A percentile compares a stretch with the other conserved stretches of the same genome.
Conservation (phyloP, 2,888 invertebrate genomes). For the Rhagium mordax region DNA sequence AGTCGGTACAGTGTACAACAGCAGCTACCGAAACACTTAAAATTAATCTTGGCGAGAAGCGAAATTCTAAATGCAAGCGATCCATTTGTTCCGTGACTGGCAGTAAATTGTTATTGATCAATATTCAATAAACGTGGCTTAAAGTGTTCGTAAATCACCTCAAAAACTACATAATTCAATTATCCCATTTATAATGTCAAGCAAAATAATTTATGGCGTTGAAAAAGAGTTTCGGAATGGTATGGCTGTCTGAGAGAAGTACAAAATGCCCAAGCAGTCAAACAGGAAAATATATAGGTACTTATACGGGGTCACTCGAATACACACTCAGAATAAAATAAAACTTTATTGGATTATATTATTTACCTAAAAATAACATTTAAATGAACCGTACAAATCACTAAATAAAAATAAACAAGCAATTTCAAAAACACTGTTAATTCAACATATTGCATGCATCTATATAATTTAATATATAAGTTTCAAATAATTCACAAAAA, state of each 20-base stretch:
- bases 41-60: conserved; percentile 13
- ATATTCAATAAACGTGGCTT: conserved; percentile 12
- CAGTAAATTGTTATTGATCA: conserved; percentile 12
- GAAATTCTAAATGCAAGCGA: conserved; percentile 10
- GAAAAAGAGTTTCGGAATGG: conserved; percentile 3
- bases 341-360: too few species aligned
- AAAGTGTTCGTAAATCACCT: conserved; percentile 8
- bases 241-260: background rate
- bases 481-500: too few species aligned
- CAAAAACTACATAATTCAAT: conserved; percentile 19
- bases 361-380: too few species aligned
- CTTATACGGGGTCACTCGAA: too few species aligned
- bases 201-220: conserved; percentile 3
- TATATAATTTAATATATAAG: too few species aligned
- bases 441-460: too few species aligned
- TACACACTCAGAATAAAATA: too few species aligned
- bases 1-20: background rate
- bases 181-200: background rate
- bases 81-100: background rate
- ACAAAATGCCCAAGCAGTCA: background rate
- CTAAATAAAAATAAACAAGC: too few species aligned
- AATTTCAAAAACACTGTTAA: too few species aligned
- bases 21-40: background rate
- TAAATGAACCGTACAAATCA: too few species aligned
- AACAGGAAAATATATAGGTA: too few species aligned